Conservation (phyloP, 2,797 vertebrate species). For the Octomys mimax region DNA sequence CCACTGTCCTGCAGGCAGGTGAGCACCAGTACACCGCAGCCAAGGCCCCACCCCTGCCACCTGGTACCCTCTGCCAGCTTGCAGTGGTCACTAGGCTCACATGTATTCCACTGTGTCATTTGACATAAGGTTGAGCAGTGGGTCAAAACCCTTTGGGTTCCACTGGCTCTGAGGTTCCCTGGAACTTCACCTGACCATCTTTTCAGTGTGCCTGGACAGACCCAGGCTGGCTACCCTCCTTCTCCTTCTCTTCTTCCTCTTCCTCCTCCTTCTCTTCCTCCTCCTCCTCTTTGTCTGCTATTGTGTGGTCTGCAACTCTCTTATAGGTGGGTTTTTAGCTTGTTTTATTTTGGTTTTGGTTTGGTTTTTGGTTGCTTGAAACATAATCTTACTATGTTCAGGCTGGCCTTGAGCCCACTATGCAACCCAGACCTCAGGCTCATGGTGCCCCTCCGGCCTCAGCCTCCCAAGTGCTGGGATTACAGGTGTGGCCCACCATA, state of each 20-base stretch:
- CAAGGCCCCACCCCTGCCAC: conserved; percentile 96
- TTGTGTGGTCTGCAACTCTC: too few species aligned
- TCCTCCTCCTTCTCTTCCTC: too few species aligned
- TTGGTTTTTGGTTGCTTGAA: background rate
- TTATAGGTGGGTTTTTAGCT: background rate
- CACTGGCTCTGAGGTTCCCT: conserved; percentile 91
- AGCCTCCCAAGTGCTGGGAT: background rate
- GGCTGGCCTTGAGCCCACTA: background rate
- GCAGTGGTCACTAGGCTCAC: conserved; percentile 93
- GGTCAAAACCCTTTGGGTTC: conserved; percentile 97
- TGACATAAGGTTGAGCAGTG: conserved; percentile 96
- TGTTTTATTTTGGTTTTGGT: background rate
- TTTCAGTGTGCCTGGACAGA: background rate
- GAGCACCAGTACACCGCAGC: conserved; percentile 97
- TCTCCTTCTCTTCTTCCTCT: too few species aligned
- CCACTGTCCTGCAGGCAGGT: conserved; percentile 99
- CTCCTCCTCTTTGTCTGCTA: too few species aligned
- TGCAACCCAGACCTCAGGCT: background rate
- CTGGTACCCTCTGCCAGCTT: conserved; percentile 92
- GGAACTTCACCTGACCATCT: background rate
- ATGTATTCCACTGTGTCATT: conserved; percentile 98
- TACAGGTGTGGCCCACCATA: background rate
- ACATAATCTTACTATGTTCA: background rate
- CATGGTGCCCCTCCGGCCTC: background rate
- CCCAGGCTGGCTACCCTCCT: too few species aligned